Conservation (phyloP, 2,888 invertebrate species). For the Ecdyonurus torrentis region DNA sequence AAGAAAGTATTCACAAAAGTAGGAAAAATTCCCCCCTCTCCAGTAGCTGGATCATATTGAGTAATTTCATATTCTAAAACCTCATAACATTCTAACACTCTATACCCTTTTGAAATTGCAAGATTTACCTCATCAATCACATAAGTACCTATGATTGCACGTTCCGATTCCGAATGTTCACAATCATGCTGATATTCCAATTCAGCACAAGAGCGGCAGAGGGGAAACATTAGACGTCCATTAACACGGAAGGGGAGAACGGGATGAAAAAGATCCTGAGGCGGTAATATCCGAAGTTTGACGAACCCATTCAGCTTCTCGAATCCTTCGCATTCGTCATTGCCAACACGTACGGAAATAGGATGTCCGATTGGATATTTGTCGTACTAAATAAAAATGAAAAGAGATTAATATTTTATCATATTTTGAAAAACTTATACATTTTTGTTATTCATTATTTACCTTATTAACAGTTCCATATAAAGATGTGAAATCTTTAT, state of each 20-base stretch:
- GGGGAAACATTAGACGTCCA: neutral
- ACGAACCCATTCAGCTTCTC: neutral
- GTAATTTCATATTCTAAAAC: slow-evolving; percentile 3
- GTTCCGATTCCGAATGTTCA: neutral
- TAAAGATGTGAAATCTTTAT: neutral
- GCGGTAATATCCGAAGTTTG: neutral
- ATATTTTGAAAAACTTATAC: neutral
- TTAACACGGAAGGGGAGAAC: slow-evolving; percentile 3
- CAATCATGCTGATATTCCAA: neutral
- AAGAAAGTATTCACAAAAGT: slow-evolving; percentile 7
- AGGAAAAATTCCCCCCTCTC: slow-evolving; percentile 4
- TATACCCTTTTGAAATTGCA: neutral
- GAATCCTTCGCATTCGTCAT: neutral
- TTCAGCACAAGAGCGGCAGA: neutral
- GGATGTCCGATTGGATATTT: neutral
- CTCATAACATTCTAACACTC: slow-evolving; percentile 1
- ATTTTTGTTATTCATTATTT: neutral
- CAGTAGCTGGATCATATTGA: neutral
- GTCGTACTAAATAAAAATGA: slow-evolving; percentile 1
- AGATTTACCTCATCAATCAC: neutral
- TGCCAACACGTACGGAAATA: neutral
- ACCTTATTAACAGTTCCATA: neutral
- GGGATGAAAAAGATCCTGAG: slow-evolving; percentile 1
- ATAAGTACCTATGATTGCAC: slow-evolving; percentile 1
- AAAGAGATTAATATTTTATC: neutral